Percentiles rank a stretch among this genome's conserved stretches.
phyloP scores from a whole-genome alignment of 2,113 vertebrate species.

The Anhinga anhinga region DNA sequence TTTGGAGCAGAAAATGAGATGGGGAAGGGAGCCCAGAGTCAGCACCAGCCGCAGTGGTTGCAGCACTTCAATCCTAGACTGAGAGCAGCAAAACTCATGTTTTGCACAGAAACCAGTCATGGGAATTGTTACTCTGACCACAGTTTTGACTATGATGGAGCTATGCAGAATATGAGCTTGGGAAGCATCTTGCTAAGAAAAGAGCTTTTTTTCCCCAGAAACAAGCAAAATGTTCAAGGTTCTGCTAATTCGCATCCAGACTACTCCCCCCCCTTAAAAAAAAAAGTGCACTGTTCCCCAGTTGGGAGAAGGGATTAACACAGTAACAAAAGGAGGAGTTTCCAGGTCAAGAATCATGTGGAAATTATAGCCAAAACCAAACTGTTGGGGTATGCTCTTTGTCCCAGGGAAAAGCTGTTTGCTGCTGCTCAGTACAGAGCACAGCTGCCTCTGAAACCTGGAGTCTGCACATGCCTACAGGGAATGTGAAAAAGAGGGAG shows the following conservation, averaged over 20 bases:
- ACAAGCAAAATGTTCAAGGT: not conserved
- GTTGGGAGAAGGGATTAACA: not conserved
- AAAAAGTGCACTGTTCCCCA: not conserved
- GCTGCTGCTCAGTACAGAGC: not conserved
- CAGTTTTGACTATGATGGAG: not conserved
- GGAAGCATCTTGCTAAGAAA: not conserved
- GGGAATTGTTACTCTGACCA: not conserved
- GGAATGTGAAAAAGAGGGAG: not conserved
- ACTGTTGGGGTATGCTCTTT: not conserved
- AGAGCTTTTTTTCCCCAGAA: not conserved
- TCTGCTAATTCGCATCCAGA: not conserved
- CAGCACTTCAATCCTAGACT: not conserved
- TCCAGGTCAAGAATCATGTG: not conserved
- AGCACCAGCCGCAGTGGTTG: not conserved
- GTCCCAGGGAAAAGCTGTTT: not conserved
- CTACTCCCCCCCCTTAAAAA: too few species aligned
- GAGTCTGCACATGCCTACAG: not conserved
- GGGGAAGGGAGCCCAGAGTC: not conserved
- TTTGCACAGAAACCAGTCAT: not conserved
- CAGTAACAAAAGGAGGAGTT: constrained; percentile 1
- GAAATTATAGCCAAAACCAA: not conserved
- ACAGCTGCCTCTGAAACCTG: not conserved
- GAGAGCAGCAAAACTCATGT: not conserved
- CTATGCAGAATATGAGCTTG: not conserved
- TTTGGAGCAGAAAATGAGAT: not conserved